Evolutionary conservation across 2,113 vertebrate species (phyloP).

Genomic region (Trichechus manatus): DNA sequence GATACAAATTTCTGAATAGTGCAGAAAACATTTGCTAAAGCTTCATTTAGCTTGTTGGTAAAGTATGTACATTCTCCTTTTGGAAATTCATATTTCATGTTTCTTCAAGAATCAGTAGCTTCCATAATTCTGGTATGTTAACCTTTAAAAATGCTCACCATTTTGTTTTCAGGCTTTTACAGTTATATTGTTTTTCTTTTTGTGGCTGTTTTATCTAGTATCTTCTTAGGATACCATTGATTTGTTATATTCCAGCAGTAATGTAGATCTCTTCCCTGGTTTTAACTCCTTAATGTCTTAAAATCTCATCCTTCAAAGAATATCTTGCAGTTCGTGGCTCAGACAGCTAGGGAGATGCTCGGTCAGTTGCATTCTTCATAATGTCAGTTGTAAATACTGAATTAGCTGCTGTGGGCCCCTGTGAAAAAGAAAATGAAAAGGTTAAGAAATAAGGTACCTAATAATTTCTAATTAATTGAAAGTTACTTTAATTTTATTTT

Average conservation of each 20-base stretch:
- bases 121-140: conserved; percentile 85
- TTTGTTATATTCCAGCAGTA: conserved; percentile 81
- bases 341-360: conserved; percentile 83
- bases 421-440: conserved; percentile 80
- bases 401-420: conserved; percentile 85
- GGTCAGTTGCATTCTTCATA: conserved; percentile 86
- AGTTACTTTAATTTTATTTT: conserved; percentile 63
- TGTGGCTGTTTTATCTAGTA: conserved; percentile 81
- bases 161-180: conserved; percentile 85
- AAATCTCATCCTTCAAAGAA: conserved; percentile 82
- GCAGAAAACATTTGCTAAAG: conserved; percentile 84
- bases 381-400: conserved; percentile 85
- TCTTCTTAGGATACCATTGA: conserved; percentile 82
- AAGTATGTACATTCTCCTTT: conserved; percentile 84
- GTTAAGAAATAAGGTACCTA: conserved; percentile 82
- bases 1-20: conserved; percentile 83
- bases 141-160: conserved; percentile 86
- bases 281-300: conserved; percentile 88
- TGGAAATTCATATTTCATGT: conserved; percentile 84
- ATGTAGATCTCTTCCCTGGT: conserved; percentile 79
- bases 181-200: conserved; percentile 83
- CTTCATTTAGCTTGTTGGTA: conserved; percentile 86
- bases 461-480: conserved; percentile 70
- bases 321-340: conserved; percentile 85
- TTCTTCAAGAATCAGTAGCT: conserved; percentile 86